phyloP scores from a whole-genome alignment of 2,888 invertebrate genomes.

The Sminthurinus aureus region DNA sequence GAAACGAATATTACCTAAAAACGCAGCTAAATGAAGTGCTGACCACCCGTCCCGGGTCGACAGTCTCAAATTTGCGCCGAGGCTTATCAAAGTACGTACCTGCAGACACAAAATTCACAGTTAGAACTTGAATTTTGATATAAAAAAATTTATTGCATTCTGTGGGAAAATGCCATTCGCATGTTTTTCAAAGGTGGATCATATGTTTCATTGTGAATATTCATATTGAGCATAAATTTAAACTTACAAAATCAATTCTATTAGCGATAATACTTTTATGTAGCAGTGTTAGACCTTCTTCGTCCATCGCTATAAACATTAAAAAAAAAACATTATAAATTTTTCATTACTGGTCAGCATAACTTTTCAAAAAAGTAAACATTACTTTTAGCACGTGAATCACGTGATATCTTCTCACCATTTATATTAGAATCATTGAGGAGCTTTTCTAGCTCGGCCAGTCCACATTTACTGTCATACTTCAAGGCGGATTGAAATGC shows the following conservation, averaged over 20 bases:
- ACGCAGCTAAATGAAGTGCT: conserved; percentile 56
- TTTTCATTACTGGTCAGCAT: no score
- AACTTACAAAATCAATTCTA: conserved; percentile 60
- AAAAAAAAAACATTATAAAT: no score
- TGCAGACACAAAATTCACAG: conserved; percentile 31
- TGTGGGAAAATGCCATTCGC: neutral
- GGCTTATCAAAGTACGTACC: conserved; percentile 56
- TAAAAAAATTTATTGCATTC: neutral
- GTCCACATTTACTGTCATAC: conserved; percentile 47
- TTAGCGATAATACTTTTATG: conserved; percentile 58
- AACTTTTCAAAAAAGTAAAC: no score
- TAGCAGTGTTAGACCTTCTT: conserved; percentile 57
- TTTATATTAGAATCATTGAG: conserved; percentile 57
- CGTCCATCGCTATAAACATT: conserved; percentile 52
- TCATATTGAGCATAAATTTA: no score
- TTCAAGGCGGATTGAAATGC: conserved; percentile 54
- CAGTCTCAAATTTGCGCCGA: conserved; percentile 58
- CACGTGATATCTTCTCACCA: neutral
- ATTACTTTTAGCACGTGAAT: no score
- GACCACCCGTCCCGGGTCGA: conserved; percentile 59
- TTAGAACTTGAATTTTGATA: no score
- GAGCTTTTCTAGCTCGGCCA: conserved; percentile 54
- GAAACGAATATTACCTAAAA: conserved; percentile 34
- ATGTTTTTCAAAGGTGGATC: neutral
- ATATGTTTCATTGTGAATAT: neutral